Evolutionary conservation across 2,888 invertebrate genomes (phyloP), one percentile per base, ranked within the genome.

Genomic region (Beris morrisii): DNA sequence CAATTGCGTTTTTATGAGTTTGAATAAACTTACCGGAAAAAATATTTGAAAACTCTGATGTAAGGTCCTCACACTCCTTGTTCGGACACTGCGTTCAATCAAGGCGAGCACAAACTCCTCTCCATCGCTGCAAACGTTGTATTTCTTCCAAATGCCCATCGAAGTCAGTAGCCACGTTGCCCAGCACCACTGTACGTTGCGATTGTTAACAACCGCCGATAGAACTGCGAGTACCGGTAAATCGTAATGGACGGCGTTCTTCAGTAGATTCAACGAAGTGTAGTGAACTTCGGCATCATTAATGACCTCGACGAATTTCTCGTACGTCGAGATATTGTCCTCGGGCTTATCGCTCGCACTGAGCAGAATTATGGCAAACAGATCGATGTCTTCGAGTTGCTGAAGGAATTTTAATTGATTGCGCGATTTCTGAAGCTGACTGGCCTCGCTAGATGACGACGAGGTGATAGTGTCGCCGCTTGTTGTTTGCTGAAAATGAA

Each of bases 1-100:
- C 22, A 22, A 22, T 22, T 22, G 2, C 22, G 22, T 22, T 22
- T 22, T 22, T 22, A 22, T 2, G 22, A 22, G 22, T 2, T 22
- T 22, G 22, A 44, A 44, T n/a, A 38, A 53, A 76, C 84, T 86
- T 64, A 89, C 87, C 71, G 88, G 86, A 78, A 89, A 85, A 77
- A 92, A 92, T 72, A 91, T 86, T 54, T 84, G 79, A 74, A 89
- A 85, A 68, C 90, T 88, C 72, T 87, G 85, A 56, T 84, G 82
- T 30, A 92, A 75, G 0, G 87, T 87, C 46, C 82, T 81, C 5
- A 87, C 79, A 72, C 85, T 87, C 11, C 86, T 84, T 31, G 82
- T 80, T 13, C 79, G 75, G 7, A 90, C 74, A 13, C 75, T 73
- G 12, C 73, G 70, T 11, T 76, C 74, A 28, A 81, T 74, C 3